These are phyloP conservation scores for Cuniculus paca DNA, from an alignment of 2,797 vertebrate species.

Conservation along the genomic window DNA sequence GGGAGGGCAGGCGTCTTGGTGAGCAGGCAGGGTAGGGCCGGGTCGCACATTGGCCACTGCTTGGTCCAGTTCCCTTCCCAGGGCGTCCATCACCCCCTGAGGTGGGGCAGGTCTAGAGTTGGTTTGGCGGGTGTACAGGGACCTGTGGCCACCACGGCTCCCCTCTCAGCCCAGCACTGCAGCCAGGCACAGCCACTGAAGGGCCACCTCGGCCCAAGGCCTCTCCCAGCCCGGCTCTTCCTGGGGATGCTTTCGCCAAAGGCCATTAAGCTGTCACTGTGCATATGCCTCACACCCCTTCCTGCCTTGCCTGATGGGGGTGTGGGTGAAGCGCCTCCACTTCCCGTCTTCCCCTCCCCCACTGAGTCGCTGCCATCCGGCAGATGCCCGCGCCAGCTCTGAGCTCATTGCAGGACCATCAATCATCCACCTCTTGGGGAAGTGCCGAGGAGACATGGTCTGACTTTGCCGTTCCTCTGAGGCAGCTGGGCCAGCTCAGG, in stretches of 20 bases:
- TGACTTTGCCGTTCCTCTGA: neutral
- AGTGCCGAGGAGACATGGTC: neutral
- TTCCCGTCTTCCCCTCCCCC: neutral
- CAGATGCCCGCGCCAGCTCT: conserved; percentile 79
- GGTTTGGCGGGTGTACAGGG: neutral
- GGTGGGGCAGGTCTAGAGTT: neutral
- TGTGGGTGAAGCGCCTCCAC: neutral
- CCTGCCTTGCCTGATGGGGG: neutral
- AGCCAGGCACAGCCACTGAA: no score
- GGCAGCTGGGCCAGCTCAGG: neutral
- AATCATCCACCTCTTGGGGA: conserved; percentile 76
- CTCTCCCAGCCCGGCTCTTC: neutral
- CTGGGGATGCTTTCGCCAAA: neutral
- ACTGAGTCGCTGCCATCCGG: conserved; percentile 65
- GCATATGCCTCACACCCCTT: neutral
- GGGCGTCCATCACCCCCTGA: neutral
- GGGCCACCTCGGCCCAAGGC: fast-evolving
- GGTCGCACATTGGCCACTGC: neutral
- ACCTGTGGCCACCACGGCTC: fast-evolving
- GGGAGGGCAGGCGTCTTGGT: fast-evolving
- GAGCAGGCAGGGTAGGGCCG: neutral
- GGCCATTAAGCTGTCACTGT: conserved; percentile 49
- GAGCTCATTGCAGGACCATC: conserved; percentile 82
- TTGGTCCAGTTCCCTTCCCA: neutral
- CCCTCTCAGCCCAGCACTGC: neutral